A percentile compares a stretch with the other conserved stretches of the same genome.
Conservation (phyloP, 2,888 invertebrate species). For the Platynereis dumerilii region DNA sequence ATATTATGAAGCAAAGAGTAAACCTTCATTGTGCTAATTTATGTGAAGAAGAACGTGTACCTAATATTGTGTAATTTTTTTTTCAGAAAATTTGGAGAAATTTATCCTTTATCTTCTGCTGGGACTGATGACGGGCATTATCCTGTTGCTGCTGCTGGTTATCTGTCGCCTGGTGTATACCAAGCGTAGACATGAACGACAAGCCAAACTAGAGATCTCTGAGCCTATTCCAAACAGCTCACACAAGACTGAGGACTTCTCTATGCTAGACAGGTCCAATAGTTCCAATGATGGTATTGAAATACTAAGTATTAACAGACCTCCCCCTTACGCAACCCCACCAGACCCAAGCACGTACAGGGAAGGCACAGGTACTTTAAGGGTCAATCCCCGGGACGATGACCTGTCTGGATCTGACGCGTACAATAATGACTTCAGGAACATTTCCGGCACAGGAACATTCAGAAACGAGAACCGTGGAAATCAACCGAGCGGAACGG, state of each 20-base stretch:
- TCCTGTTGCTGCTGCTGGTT: conserved; percentile 27
- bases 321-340: conserved; percentile 17
- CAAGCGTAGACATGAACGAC: conserved; percentile 7
- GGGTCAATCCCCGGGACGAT: no score
- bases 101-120: conserved; percentile 34
- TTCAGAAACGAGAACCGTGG: no score
- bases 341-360: no score
- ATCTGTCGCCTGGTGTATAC: conserved; percentile 27
- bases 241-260: conserved; percentile 13
- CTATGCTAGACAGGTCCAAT: conserved; percentile 15
- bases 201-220: conserved; percentile 24
- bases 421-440: no score
- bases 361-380: no score
- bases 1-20: no score
- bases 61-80: background rate
- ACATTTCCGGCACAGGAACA: no score
- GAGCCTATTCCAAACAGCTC: conserved; percentile 25
- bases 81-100: conserved; percentile 33
- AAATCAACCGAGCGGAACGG: no score
- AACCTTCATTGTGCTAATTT: no score
- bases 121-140: conserved; percentile 30
- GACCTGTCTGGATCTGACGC: no score
- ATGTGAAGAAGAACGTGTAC: no score
- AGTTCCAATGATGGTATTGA: conserved; percentile 21
- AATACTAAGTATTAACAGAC: conserved; percentile 22